A percentile compares a stretch with the other conserved stretches of the same genome.
phyloP scores from a whole-genome alignment of 1,140 invertebrate species.

The Zeugodacus cucurbitae region DNA sequence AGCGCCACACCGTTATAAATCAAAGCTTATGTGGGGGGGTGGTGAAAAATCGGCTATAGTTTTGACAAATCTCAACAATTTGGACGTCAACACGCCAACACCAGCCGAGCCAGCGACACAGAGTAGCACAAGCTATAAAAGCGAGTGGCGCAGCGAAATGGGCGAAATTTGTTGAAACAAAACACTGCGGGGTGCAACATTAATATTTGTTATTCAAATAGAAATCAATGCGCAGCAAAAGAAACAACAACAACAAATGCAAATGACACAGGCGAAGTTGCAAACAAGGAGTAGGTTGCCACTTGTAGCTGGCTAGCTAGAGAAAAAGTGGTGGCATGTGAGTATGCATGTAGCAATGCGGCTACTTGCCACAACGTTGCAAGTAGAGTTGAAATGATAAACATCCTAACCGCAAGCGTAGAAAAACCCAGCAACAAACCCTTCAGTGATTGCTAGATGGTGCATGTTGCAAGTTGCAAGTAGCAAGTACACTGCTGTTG shows the following conservation, averaged over 20 bases:
- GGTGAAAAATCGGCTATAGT: neutral
- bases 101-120: neutral
- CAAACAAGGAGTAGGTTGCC: neutral
- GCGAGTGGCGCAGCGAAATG: neutral
- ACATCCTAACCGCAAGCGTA: constrained; percentile 18
- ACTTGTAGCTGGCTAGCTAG: neutral
- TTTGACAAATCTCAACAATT: constrained; percentile 36
- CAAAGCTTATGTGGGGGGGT: neutral
- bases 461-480: neutral
- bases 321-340: neutral
- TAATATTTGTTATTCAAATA: constrained; percentile 38
- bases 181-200: neutral
- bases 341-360: neutral
- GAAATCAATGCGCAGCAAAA: neutral
- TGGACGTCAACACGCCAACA: constrained; percentile 24
- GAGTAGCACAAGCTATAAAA: neutral
- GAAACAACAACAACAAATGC: neutral
- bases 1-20: neutral
- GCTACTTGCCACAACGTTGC: neutral
- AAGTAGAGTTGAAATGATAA: constrained; percentile 4
- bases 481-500: neutral
- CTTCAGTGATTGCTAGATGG: neutral
- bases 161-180: constrained; percentile 11
- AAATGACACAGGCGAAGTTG: neutral
- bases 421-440: neutral